These are phyloP conservation scores for Holothuria leucospilota DNA, from an alignment of 53 echinoderm and acorn worm genomes.

Conservation along the genomic window DNA sequence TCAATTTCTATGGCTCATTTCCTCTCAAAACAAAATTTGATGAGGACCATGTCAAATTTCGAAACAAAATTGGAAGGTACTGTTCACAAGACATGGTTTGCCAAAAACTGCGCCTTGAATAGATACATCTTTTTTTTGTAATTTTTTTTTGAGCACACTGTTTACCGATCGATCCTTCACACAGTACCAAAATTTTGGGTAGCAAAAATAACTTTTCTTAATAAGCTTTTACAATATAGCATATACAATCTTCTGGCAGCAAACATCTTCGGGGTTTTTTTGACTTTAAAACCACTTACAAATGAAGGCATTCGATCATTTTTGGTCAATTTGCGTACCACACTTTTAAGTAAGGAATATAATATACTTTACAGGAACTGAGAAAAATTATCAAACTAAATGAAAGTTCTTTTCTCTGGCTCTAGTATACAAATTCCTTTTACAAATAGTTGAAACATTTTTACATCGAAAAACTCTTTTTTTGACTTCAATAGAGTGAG, in stretches of 20 bases:
- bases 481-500: neutral
- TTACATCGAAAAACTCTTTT: slow-evolving; percentile 23
- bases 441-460: slow-evolving; percentile 50
- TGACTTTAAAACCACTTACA: slow-evolving; percentile 6
- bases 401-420: slow-evolving; percentile 14
- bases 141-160: slow-evolving; percentile 32
- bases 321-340: slow-evolving; percentile 52
- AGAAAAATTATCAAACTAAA: slow-evolving; percentile 30
- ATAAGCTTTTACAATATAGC: slow-evolving; percentile 50
- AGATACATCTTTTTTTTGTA: no score
- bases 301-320: slow-evolving; percentile 55
- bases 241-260: slow-evolving; percentile 47
- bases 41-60: no score
- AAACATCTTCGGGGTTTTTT: slow-evolving; percentile 39
- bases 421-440: slow-evolving; percentile 48
- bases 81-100: no score
- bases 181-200: slow-evolving; percentile 48
- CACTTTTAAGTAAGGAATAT: slow-evolving; percentile 38
- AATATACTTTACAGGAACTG: slow-evolving; percentile 21
- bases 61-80: no score
- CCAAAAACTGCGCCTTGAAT: no score
- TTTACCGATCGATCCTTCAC: slow-evolving; percentile 42
- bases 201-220: slow-evolving; percentile 50
- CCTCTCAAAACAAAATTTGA: no score
- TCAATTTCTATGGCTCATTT: no score